Evolutionary conservation across 2,888 invertebrate genomes (phyloP).

Genomic region (Minunthozetes semirufus): DNA sequence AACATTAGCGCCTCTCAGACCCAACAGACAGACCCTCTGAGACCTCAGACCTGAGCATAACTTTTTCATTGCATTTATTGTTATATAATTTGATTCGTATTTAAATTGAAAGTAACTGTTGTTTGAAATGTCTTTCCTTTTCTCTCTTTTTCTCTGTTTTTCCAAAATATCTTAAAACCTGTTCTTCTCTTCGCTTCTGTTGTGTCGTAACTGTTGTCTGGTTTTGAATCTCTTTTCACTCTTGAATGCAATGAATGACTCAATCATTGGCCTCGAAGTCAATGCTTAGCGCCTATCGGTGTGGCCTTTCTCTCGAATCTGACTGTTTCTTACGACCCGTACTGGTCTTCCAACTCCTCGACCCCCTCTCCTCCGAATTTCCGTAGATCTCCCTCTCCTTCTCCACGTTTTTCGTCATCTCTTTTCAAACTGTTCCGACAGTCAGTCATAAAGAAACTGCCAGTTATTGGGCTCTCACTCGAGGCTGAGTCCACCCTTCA

Average conservation of each 20-base stretch:
- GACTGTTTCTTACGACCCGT: not conserved
- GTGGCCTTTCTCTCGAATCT: slow-evolving; percentile 2
- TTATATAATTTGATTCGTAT: not conserved
- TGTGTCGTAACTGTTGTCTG: not conserved
- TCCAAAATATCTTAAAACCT: not conserved
- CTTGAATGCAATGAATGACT: not conserved
- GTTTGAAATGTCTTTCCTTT: not conserved
- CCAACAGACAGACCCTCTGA: not conserved
- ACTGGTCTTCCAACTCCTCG: slow-evolving; percentile 15
- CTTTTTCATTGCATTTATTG: not conserved
- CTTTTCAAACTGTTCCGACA: slow-evolving; percentile 15
- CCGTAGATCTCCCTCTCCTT: slow-evolving; percentile 20
- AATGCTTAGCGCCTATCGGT: slow-evolving; percentile 12
- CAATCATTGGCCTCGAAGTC: not conserved
- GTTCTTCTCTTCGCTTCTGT: not conserved
- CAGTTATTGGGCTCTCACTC: slow-evolving; percentile 29
- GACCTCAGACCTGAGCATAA: not conserved
- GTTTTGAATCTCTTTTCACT: not conserved
- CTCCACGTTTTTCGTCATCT: slow-evolving; percentile 23
- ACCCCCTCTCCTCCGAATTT: slow-evolving; percentile 10
- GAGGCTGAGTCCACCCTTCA: slow-evolving; percentile 27
- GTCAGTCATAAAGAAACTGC: slow-evolving; percentile 27
- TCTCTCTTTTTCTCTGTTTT: not conserved
- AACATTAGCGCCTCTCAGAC: too few species aligned
- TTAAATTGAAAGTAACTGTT: not conserved